Base-by-base conservation (phyloP, 2,113 vertebrate genomes). In the Mungos mungo region DNA sequence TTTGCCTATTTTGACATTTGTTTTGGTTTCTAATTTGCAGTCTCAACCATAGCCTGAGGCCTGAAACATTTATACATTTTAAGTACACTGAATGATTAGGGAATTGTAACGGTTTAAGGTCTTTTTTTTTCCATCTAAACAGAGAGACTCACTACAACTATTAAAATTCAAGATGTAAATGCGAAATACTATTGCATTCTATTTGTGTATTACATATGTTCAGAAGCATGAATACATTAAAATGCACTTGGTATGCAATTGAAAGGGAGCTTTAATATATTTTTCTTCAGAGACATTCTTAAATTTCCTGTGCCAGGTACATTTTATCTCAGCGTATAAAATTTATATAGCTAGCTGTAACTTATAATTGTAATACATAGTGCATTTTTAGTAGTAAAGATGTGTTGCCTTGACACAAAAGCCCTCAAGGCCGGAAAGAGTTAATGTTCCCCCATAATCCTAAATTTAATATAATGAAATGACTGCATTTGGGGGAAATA, bases 191-290 rank as follows among this genome's bases (percentile, higher is more conserved):
- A 87, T 60, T 90, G 87, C 92, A 96, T 92, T 97, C 97, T 97
- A 84, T 96, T 98, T 97, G 66, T 80, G 65, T 86, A 92, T 95
- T 98, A 92, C 97, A 95, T 97, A 97, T 97, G 93, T 97, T 97
- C 92, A 96, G 95, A 93, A 97, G 84, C 74, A 97, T 33, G 97
- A 97, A 97, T 97, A 97, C 68, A 97, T 97, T 98, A 96, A 96
- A 97, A 93, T 92, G 21, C 31, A 82, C 52, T 96, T 92, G 63
- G 79, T 96, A 93, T 97, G 95, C 96, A 96, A 81, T 96, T 85
- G 92, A 97, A 63, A 45, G 3, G 47, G 57, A 90, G 38, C 85
- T 93, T 35, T 95, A 94, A 87, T 97, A 47, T 93, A 91, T 93
- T 98, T 98, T 98, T 97, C 95, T 88, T 93, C 80, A 38, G 97